Evolutionary conservation across 1,140 invertebrate genomes (phyloP).

Genomic region (Drosophila pandora): DNA sequence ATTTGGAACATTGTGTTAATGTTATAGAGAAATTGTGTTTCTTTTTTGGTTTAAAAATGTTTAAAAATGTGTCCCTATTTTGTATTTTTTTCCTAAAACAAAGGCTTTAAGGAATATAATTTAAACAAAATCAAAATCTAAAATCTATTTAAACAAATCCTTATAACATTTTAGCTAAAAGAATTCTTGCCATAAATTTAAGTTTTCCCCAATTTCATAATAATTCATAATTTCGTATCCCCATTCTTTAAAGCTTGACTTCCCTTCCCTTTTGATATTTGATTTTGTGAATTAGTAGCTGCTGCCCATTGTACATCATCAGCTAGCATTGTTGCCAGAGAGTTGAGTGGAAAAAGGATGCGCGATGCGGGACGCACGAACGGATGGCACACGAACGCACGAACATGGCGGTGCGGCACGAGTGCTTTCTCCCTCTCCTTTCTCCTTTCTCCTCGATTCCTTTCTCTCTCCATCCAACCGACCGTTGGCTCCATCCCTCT

Average conservation of each 20-base stretch:
- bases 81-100: too few relatives aligned
- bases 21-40: too few relatives aligned
- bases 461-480: not conserved
- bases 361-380: constrained; percentile 56
- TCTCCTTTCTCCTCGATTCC: not conserved
- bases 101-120: too few relatives aligned
- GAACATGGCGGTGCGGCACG: constrained; percentile 21
- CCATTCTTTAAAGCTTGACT: not conserved
- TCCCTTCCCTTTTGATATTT: not conserved
- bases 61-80: too few relatives aligned
- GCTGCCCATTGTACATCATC: constrained; percentile 54
- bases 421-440: constrained; percentile 22
- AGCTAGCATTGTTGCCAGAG: constrained; percentile 49
- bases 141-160: too few relatives aligned
- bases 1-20: not conserved
- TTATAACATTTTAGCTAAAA: too few relatives aligned
- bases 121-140: too few relatives aligned
- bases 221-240: not conserved
- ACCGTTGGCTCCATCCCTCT: constrained; percentile 3
- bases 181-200: too few relatives aligned
- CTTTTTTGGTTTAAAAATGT: not conserved
- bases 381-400: constrained; percentile 49
- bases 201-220: too few relatives aligned
- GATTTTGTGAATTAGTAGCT: constrained; percentile 5
- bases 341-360: constrained; percentile 55